Conservation (phyloP, 92 coral and sea anemone genomes). For the Parazoanthus swiftii region DNA sequence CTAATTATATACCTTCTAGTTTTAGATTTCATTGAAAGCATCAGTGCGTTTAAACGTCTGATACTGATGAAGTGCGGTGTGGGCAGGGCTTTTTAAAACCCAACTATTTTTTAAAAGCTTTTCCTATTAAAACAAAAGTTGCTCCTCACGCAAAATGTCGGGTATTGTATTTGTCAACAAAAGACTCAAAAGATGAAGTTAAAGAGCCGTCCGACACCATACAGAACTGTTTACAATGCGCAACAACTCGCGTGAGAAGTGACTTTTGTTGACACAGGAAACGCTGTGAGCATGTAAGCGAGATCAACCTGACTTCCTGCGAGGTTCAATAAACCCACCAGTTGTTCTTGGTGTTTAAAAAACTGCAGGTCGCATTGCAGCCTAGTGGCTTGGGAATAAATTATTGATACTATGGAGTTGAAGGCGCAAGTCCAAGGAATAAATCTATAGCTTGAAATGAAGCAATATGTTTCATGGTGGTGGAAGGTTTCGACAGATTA, state of each 20-base stretch:
- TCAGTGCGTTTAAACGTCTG: not conserved
- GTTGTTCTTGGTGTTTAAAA: slow-evolving; percentile 48
- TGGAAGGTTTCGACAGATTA: slow-evolving; percentile 14
- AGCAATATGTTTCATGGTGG: slow-evolving; percentile 28
- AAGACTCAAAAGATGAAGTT: not conserved
- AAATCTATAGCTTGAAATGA: slow-evolving; percentile 25
- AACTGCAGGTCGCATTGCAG: slow-evolving; percentile 12
- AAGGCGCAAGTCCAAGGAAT: slow-evolving; percentile 32
- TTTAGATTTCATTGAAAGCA: not conserved
- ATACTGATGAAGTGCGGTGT: not conserved
- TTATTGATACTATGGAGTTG: slow-evolving; percentile 15
- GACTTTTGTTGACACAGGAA: slow-evolving; percentile 58
- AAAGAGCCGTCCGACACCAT: too few species aligned
- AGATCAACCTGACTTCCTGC: slow-evolving; percentile 51
- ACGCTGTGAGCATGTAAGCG: slow-evolving; percentile 57
- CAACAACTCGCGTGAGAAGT: not conserved
- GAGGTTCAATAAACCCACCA: slow-evolving; percentile 57
- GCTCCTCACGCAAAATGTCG: not conserved
- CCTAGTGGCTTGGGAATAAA: slow-evolving; percentile 21
- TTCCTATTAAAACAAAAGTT: slow-evolving; percentile 54
- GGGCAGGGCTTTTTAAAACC: not conserved
- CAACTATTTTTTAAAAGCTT: not conserved
- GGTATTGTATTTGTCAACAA: not conserved
- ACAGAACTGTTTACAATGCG: too few species aligned
- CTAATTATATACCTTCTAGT: not conserved